Evolutionary conservation across 2,888 invertebrate genomes (phyloP).

Genomic region (Falcaria lacertinaria): DNA sequence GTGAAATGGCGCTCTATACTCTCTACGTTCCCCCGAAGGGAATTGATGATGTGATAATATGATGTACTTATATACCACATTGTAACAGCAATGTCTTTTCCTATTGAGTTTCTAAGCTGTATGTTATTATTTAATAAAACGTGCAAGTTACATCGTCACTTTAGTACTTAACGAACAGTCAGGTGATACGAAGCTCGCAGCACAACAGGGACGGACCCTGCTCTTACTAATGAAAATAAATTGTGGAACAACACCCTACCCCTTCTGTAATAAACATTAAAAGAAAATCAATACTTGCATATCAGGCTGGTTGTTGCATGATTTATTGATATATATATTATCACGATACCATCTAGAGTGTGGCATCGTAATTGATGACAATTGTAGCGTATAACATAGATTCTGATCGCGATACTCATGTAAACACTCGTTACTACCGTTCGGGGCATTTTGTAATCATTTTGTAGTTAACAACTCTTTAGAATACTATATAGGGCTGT

Average conservation of each 20-base stretch:
- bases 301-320: slow-evolving; percentile 63
- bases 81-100: too few relatives aligned
- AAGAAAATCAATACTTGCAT: slow-evolving; percentile 70
- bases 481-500: slow-evolving; percentile 26
- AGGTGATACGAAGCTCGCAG: background rate
- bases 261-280: slow-evolving; percentile 68
- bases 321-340: slow-evolving; percentile 77
- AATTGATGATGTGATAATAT: too few relatives aligned
- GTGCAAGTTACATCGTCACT: too few relatives aligned
- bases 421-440: slow-evolving; percentile 10
- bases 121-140: too few relatives aligned
- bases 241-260: slow-evolving; percentile 60
- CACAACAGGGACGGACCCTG: slow-evolving; percentile 8
- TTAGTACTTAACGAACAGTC: too few relatives aligned
- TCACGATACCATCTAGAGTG: slow-evolving; percentile 73
- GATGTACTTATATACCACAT: too few relatives aligned
- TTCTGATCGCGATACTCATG: slow-evolving; percentile 24
- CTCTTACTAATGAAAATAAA: slow-evolving; percentile 69
- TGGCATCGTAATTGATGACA: slow-evolving; percentile 70
- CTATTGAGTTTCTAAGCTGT: too few relatives aligned
- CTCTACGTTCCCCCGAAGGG: too few relatives aligned
- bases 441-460: slow-evolving; percentile 50
- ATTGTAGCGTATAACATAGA: slow-evolving; percentile 46
- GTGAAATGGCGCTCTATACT: too few relatives aligned
- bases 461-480: slow-evolving; percentile 75